phyloP scores from a whole-genome alignment of 2,113 vertebrate genomes.

The Nettapus auritus region DNA sequence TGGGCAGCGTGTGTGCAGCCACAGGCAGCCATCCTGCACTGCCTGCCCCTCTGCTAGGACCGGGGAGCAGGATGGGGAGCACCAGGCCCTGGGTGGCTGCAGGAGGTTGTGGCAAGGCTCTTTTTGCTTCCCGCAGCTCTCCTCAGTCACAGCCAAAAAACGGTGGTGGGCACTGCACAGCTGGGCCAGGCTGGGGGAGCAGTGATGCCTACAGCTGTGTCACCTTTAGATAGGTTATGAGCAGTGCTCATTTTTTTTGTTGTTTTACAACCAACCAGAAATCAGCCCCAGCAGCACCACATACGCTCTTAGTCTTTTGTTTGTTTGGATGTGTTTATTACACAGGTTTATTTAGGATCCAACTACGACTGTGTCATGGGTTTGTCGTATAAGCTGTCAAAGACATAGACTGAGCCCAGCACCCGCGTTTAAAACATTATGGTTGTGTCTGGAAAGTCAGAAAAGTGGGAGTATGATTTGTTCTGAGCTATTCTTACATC shows the following conservation, averaged over 20 bases:
- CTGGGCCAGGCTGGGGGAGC: background rate
- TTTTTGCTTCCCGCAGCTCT: background rate
- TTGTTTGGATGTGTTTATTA: background rate
- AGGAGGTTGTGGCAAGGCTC: background rate
- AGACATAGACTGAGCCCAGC: background rate
- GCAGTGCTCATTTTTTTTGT: background rate
- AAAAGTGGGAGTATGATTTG: background rate
- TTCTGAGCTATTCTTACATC: constrained; percentile 21
- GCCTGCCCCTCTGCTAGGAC: background rate
- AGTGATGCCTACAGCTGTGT: background rate
- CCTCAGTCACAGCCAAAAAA: background rate
- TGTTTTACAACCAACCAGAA: background rate
- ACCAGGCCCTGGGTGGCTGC: background rate
- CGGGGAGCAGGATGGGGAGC: background rate
- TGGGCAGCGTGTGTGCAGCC: background rate
- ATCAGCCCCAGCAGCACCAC: background rate
- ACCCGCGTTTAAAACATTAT: constrained; percentile 19
- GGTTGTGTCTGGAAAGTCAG: background rate
- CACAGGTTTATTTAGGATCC: background rate
- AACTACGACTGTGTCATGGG: background rate
- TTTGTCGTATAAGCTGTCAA: background rate
- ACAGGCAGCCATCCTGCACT: background rate
- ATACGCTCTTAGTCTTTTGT: constrained; percentile 14
- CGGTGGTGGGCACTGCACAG: background rate
- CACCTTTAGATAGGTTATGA: constrained; percentile 25